Conservation (phyloP, 1,140 invertebrate genomes). For the Rhopalosiphum maidis region DNA sequence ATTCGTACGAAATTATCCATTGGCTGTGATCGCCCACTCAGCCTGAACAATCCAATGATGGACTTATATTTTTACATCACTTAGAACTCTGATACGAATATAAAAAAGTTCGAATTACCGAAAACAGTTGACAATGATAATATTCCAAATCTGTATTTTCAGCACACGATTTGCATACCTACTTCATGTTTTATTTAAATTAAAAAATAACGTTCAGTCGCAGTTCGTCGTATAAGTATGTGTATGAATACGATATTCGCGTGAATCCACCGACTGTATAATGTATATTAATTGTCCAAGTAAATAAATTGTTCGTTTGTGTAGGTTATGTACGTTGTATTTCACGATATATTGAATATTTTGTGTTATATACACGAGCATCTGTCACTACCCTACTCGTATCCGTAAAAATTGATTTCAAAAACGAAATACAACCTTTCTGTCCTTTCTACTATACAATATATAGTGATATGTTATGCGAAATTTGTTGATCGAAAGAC, state of each 20-base stretch:
- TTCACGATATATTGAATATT: not conserved
- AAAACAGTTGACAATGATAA: not conserved
- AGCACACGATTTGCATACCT: not conserved
- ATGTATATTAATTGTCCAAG: not conserved
- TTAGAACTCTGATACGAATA: not conserved
- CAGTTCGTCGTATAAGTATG: not conserved
- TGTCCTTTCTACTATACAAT: not conserved
- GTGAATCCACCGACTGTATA: not conserved
- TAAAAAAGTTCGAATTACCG: not conserved
- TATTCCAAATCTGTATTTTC: not conserved
- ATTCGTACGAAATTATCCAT: not conserved
- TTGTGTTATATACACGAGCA: not conserved
- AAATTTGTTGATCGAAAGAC: not conserved
- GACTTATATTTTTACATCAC: not conserved
- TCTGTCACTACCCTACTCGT: not conserved
- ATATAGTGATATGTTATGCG: not conserved
- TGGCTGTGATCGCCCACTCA: not conserved
- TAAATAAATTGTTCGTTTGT: not conserved
- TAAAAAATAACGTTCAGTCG: not conserved
- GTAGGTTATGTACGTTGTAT: not conserved
- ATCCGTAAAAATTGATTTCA: not conserved
- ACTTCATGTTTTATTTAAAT: not conserved
- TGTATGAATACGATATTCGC: not conserved
- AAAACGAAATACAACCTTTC: not conserved
- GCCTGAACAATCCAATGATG: not conserved